Evolutionary conservation across 2,113 vertebrate genomes (phyloP).

Genomic region (Phyllostomus hastatus): DNA sequence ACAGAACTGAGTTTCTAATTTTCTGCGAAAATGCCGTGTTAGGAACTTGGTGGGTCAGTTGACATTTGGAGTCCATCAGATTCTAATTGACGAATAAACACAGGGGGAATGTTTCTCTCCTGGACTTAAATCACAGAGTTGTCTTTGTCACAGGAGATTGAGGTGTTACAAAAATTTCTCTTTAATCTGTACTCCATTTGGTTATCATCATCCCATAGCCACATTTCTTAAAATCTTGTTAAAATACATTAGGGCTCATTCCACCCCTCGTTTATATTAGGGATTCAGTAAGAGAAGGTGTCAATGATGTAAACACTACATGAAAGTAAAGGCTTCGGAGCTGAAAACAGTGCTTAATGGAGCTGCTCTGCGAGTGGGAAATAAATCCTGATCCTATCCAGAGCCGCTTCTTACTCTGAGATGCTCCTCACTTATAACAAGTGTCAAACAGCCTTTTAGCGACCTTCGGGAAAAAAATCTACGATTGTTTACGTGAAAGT

Average conservation of each 20-base stretch:
- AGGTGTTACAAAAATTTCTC: slow-evolving; percentile 37
- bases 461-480: slow-evolving; percentile 68
- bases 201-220: slow-evolving; percentile 53
- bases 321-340: slow-evolving; percentile 67
- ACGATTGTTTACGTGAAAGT: slow-evolving; percentile 79
- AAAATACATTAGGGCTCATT: slow-evolving; percentile 77
- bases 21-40: slow-evolving; percentile 59
- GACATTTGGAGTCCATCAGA: slow-evolving; percentile 66
- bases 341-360: slow-evolving; percentile 70
- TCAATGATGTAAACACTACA: slow-evolving; percentile 71
- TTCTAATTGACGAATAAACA: slow-evolving; percentile 68
- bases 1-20: slow-evolving; percentile 55
- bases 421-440: slow-evolving; percentile 59
- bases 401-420: slow-evolving; percentile 63
- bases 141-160: slow-evolving; percentile 26
- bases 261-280: slow-evolving; percentile 70
- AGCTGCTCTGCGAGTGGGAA: slow-evolving; percentile 63
- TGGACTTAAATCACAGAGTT: slow-evolving; percentile 45
- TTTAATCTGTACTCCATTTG: slow-evolving; percentile 65
- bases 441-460: slow-evolving; percentile 78
- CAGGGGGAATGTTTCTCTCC: slow-evolving; percentile 52
- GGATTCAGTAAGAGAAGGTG: slow-evolving; percentile 72
- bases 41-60: slow-evolving; percentile 25
- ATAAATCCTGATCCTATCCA: slow-evolving; percentile 72
- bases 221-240: slow-evolving; percentile 57